Percentiles rank a stretch among this genome's conserved stretches.
Evolutionary conservation across 2,888 invertebrate genomes (phyloP).

Genomic region (Acleris holmiana): DNA sequence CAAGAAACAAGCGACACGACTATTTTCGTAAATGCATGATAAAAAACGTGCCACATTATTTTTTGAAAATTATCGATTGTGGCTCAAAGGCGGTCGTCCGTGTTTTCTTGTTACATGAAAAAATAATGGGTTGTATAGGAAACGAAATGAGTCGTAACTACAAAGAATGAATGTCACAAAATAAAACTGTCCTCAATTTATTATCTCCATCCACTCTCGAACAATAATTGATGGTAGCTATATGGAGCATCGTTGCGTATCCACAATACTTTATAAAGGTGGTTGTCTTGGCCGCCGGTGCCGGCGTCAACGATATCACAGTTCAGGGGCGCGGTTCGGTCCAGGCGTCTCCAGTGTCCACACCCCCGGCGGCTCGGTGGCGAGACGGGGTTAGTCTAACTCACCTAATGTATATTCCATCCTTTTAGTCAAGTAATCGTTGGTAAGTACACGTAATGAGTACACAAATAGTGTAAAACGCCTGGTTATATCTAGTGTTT

Average conservation of each 20-base stretch:
- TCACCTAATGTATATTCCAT: slow-evolving; percentile 84
- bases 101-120: slow-evolving; percentile 51
- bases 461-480: slow-evolving; percentile 72
- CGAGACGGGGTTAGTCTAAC: slow-evolving; percentile 61
- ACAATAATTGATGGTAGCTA: slow-evolving; percentile 64
- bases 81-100: slow-evolving; percentile 14
- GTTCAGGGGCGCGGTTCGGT: slow-evolving; percentile 64
- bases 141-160: slow-evolving; percentile 60
- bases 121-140: slow-evolving; percentile 55
- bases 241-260: slow-evolving; percentile 11
- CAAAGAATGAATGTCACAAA: slow-evolving; percentile 61
- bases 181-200: slow-evolving; percentile 70
- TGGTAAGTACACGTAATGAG: slow-evolving; percentile 77
- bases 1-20: slow-evolving; percentile 53
- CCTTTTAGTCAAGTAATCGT: slow-evolving; percentile 75
- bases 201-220: slow-evolving; percentile 80
- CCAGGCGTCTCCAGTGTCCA: slow-evolving; percentile 56
- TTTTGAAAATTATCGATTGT: slow-evolving; percentile 22
- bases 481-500: slow-evolving; percentile 72
- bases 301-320: slow-evolving; percentile 60
- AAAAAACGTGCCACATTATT: slow-evolving; percentile 31
- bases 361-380: slow-evolving; percentile 45
- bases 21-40: slow-evolving; percentile 12
- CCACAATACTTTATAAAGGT: slow-evolving; percentile 44
- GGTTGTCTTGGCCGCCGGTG: slow-evolving; percentile 53